These are phyloP conservation scores for Sycophaga agraensis DNA, from an alignment of 1,140 invertebrate species.

Conservation along the genomic window DNA sequence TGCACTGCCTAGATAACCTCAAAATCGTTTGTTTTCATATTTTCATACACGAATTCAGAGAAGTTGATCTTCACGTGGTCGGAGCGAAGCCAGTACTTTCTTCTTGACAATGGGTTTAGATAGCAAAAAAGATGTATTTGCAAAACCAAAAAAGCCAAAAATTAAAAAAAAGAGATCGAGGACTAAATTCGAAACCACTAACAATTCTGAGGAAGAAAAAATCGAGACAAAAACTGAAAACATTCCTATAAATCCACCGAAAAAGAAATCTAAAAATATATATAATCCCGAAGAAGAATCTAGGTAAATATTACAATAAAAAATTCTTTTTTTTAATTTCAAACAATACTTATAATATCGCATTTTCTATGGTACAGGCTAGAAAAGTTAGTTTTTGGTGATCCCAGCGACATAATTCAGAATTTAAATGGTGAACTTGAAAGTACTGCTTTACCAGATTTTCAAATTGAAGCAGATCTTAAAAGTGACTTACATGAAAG, in stretches of 20 bases:
- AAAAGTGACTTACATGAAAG: conserved; percentile 12
- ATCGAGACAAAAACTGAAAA: not conserved
- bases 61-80: conserved; percentile 5
- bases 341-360: not conserved
- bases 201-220: not conserved
- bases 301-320: conserved; percentile 37
- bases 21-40: conserved; percentile 1
- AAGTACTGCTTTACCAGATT: too few species aligned
- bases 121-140: not conserved
- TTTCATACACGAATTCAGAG: too few species aligned
- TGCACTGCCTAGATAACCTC: too few species aligned
- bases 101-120: not conserved
- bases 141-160: not conserved
- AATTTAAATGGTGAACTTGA: conserved; percentile 31
- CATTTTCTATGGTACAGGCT: conserved; percentile 34
- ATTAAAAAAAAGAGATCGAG: conserved; percentile 16
- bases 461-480: not conserved
- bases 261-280: conserved; percentile 27
- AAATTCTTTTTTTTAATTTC: not conserved
- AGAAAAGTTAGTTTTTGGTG: conserved; percentile 43
- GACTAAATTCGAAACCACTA: not conserved
- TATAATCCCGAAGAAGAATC: conserved; percentile 43
- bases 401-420: conserved; percentile 38
- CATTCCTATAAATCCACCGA: not conserved
- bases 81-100: not conserved